These are phyloP conservation scores for Cantharis rustica DNA, from an alignment of 2,888 invertebrate genomes.

Conservation along the genomic window DNA sequence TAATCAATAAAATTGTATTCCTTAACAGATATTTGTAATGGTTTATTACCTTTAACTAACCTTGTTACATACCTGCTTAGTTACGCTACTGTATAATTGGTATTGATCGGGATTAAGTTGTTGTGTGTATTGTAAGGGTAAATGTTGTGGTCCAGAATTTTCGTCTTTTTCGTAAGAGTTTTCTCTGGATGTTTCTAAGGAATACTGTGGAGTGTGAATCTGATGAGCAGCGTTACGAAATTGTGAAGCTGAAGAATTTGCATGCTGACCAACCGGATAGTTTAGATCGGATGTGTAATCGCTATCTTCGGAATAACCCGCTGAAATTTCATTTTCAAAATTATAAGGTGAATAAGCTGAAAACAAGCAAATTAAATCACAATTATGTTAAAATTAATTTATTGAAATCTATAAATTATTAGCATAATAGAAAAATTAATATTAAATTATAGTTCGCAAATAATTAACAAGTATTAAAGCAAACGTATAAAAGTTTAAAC, in stretches of 20 bases:
- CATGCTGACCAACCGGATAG: slow-evolving; percentile 87
- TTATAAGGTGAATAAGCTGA: slow-evolving; percentile 52
- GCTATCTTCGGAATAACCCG: slow-evolving; percentile 94
- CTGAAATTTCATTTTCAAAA: slow-evolving; percentile 63
- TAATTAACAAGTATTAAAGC: neutral
- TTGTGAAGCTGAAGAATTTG: slow-evolving; percentile 91
- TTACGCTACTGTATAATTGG: slow-evolving; percentile 14
- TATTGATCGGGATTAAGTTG: slow-evolving; percentile 51
- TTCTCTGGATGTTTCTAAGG: slow-evolving; percentile 78
- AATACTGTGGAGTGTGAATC: slow-evolving; percentile 77
- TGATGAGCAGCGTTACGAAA: slow-evolving; percentile 79
- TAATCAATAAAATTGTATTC: neutral
- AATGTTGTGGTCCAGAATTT: slow-evolving; percentile 45
- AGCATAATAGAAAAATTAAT: neutral
- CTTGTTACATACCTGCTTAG: slow-evolving; percentile 20
- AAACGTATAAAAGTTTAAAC: neutral
- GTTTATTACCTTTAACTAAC: neutral
- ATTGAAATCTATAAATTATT: neutral
- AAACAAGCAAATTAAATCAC: slow-evolving; percentile 33
- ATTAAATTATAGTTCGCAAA: neutral
- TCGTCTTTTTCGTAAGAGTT: slow-evolving; percentile 85
- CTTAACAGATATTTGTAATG: neutral
- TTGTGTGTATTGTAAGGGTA: slow-evolving; percentile 41
- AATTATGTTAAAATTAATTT: neutral
- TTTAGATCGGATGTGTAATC: slow-evolving; percentile 97